Evolutionary conservation across 2,113 vertebrate genomes (phyloP), one percentile per base, ranked within the genome.

Genomic region (Platysteira castanea): DNA sequence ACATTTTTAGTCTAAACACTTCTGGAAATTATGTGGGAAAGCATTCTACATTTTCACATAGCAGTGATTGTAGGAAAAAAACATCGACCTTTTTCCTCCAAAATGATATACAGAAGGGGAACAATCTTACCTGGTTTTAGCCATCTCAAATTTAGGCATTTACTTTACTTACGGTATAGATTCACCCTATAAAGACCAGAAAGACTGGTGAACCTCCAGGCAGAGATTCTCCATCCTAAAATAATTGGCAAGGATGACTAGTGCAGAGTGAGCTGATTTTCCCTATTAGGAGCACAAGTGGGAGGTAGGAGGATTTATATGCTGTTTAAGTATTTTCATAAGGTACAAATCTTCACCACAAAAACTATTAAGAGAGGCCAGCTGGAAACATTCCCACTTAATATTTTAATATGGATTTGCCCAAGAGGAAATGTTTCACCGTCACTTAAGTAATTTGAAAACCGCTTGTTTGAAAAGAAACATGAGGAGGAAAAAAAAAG

Each of bases 371-470:
- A 91, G 42, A 75, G 63, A 95, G 28, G 69, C 84, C 93, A 95
- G 84, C 93, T 97, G 91, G 91, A 94, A 96, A 82, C 31, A 65
- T 91, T 93, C 65, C 84, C 21, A 9, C 46, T 93, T 97, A 91
- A 92, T 92, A 95, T 95, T 95, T 95, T 94, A 91, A 92, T 85
- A 85, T 46, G 65, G 65, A 91, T 93, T 87, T 93, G 28, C 80
- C 90, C 76, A 87, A 92, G 83, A 96, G 83, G 65, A 97, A 84
- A 82, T 71, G 52, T 71, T 96, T 90, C 60, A 78, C 30, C 0
- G 0, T 39, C 2, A 15, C 53, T 92, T 92, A 64, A 78, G 80
- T 89, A 84, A 90, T 93, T 84, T 74, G 35, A 89, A 95, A 95
- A 93, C 64, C 18, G 20, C 11, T 84, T 89, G 42, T 77, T 84